Evolutionary conservation across 2,797 vertebrate species (phyloP), one percentile per base, ranked within the genome.

Genomic region (Poecilia gillii): DNA sequence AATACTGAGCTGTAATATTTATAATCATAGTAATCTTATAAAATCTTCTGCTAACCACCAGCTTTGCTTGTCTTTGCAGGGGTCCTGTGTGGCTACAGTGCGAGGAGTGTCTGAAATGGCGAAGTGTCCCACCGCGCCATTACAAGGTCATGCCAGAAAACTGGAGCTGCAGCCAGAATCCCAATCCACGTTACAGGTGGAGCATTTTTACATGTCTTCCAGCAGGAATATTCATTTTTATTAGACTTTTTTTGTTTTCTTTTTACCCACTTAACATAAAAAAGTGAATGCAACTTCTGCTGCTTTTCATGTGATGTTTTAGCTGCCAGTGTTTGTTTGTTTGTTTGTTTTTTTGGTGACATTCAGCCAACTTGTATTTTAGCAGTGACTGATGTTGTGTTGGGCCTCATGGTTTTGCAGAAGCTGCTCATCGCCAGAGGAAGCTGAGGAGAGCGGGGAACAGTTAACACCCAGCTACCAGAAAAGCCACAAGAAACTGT

Each of bases 101-200:
- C 94, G 96, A 96, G 79, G 95, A 96, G 2, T 97, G 96, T 91
- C 93, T 97, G 79, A 97, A 97, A 84, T 97, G 96, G 96, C 93
- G 96, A 75, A 95, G 93, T 6, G 84, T 97, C 74, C 91, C 95
- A 7, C 77, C 80, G 36, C 78, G 80, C 18, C 83, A 93, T 83
- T 96, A 96, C 75, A 84, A 83, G 13, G 89, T 62, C 0, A 47
- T 91, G 77, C 96, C 96, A 76, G 95, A 96, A 76, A 94, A 81
- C 78, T 97, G 96, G 94, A 94, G 88, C 86, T 97, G 96, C 91
- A 91, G 85, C 77, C 95, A 95, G 85, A 96, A 96, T 84, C 94
- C 96, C 20, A 92, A 95, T 73, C 81, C 92, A 80, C 95, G 90
- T 36, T 93, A 94, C 88, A 95, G 91, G 96, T 91, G 70, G 12